Conservation (phyloP, 2,888 invertebrate species). For the Calameuta idolon region DNA sequence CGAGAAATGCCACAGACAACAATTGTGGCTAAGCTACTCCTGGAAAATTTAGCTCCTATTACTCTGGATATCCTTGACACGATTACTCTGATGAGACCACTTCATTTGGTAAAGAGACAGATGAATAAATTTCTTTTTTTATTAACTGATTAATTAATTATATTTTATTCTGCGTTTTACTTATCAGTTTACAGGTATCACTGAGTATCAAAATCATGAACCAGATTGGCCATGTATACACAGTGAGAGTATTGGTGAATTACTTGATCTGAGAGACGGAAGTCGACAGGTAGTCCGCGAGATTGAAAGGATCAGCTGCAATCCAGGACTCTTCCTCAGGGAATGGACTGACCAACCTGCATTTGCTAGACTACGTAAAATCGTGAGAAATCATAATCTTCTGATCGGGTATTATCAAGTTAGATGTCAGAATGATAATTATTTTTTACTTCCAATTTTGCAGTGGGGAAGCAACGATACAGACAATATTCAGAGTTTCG, state of each 20-base stretch:
- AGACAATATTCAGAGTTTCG: constrained; percentile 33
- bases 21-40: constrained; percentile 40
- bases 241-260: constrained; percentile 60
- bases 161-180: neutral
- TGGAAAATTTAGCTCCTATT: constrained; percentile 49
- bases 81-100: constrained; percentile 41
- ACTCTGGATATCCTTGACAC: constrained; percentile 49
- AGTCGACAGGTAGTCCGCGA: constrained; percentile 64
- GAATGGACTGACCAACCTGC: constrained; percentile 67
- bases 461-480: neutral
- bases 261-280: constrained; percentile 57
- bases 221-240: constrained; percentile 70
- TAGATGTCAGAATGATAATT: neutral
- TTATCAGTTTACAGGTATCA: neutral
- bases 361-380: constrained; percentile 37
- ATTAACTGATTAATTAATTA: neutral
- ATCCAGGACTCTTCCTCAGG: constrained; percentile 60
- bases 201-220: constrained; percentile 64
- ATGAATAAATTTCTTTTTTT: constrained; percentile 1
- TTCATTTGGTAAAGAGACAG: constrained; percentile 40
- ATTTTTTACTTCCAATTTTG: neutral
- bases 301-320: constrained; percentile 69
- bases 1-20: constrained; percentile 52
- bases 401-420: neutral
- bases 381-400: constrained; percentile 52